These are phyloP conservation scores for Colistium nudipinnis DNA, from an alignment of 2,113 vertebrate species.

Conservation along the genomic window DNA sequence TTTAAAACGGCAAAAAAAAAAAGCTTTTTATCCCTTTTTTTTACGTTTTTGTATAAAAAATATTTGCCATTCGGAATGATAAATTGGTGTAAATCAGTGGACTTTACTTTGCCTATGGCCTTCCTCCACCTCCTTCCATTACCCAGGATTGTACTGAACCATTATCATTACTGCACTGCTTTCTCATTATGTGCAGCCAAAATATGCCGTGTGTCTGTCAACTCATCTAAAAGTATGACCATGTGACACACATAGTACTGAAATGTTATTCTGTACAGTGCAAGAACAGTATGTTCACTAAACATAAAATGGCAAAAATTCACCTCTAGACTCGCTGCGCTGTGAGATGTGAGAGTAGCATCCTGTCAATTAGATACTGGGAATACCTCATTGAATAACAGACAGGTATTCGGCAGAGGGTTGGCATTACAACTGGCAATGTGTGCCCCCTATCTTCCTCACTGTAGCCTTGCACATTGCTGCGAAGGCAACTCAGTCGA, in stretches of 20 bases:
- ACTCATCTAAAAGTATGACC: neutral
- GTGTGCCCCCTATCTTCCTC: slow-evolving; percentile 1
- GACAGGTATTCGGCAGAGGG: neutral
- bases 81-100: neutral
- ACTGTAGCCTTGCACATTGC: slow-evolving; percentile 3
- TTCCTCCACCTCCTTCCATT: neutral
- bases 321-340: neutral
- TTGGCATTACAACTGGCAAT: neutral
- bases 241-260: neutral
- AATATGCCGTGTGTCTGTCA: neutral
- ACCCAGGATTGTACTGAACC: neutral
- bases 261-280: neutral
- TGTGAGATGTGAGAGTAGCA: neutral
- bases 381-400: neutral
- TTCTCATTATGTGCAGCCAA: neutral
- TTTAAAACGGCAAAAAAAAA: no score
- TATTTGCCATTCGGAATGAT: neutral
- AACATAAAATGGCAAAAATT: neutral
- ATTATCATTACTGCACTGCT: neutral
- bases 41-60: no score
- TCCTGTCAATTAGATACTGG: neutral
- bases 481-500: no score
- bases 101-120: neutral
- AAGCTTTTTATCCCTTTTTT: neutral
- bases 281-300: neutral